These are phyloP conservation scores for Chionodraco myersi DNA, from an alignment of 2,113 vertebrate genomes.

Conservation along the genomic window DNA sequence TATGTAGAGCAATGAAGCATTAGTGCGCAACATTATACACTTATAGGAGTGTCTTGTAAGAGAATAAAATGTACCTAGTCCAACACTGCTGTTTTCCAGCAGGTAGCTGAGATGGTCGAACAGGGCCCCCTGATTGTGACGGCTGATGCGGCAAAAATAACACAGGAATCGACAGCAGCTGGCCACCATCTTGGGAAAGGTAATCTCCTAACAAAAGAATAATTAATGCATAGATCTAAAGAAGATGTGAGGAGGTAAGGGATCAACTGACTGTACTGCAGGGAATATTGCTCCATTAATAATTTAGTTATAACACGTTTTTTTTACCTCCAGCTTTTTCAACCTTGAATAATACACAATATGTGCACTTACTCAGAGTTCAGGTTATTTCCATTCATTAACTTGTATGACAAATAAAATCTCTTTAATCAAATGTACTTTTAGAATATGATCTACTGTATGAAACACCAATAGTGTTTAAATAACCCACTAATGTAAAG, in stretches of 20 bases:
- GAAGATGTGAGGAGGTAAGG: not conserved
- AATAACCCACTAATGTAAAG: too few relatives aligned
- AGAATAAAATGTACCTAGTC: conserved; percentile 86
- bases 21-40: not conserved
- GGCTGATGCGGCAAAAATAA: conserved; percentile 97
- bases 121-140: conserved; percentile 96
- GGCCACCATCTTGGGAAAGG: conserved; percentile 97
- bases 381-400: too few relatives aligned
- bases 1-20: not conserved
- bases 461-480: too few relatives aligned
- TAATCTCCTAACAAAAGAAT: conserved; percentile 86
- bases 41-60: not conserved
- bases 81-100: conserved; percentile 95
- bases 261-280: not conserved
- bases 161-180: conserved; percentile 97
- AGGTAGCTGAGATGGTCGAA: conserved; percentile 98
- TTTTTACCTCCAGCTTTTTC: not conserved
- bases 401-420: too few relatives aligned
- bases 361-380: too few relatives aligned
- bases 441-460: too few relatives aligned
- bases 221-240: not conserved
- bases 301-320: not conserved
- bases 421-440: too few relatives aligned
- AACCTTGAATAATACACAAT: not conserved
- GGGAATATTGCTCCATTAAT: not conserved